phyloP scores from a whole-genome alignment of 2,797 vertebrate species.

The Xiphorhynchus erythropygius region DNA sequence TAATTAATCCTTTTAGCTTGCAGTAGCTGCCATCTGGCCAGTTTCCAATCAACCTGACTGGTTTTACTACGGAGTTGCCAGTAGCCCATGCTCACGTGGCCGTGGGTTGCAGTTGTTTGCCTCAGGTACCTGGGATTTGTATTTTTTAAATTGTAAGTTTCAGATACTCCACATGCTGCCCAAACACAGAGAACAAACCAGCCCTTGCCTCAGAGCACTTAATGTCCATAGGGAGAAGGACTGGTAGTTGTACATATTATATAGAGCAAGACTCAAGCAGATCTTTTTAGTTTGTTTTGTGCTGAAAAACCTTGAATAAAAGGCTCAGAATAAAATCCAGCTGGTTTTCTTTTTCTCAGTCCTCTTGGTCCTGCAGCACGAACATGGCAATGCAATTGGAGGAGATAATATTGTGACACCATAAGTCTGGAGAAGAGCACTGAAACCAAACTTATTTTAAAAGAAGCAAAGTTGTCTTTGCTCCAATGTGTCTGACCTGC shows the following conservation, averaged over 20 bases:
- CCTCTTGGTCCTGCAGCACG: neutral
- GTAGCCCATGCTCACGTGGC: neutral
- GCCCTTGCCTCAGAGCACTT: neutral
- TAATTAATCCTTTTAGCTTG: slow-evolving; percentile 68
- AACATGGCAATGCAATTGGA: neutral
- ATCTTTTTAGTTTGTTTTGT: neutral
- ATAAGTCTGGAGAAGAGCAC: neutral
- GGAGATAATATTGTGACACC: neutral
- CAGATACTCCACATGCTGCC: neutral
- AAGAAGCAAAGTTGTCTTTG: neutral
- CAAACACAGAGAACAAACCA: neutral
- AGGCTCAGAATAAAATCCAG: neutral
- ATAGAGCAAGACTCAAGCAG: neutral
- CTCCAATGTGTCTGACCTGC: neutral
- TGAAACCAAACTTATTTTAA: neutral
- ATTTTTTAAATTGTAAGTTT: neutral
- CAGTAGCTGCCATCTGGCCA: slow-evolving; percentile 64
- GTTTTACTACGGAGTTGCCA: neutral
- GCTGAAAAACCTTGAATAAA: neutral
- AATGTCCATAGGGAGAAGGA: neutral
- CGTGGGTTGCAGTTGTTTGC: neutral
- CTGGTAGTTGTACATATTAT: neutral
- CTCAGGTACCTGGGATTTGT: slow-evolving; percentile 18
- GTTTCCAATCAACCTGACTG: slow-evolving; percentile 50
- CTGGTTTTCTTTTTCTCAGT: neutral